A percentile compares a stretch with the other conserved stretches of the same genome.
Evolutionary conservation across 1,140 invertebrate genomes (phyloP).

Genomic region (Apis mellifera): Amel_HAv3.1 CM009931.2:8628001-8628500

Average conservation of each 20-base stretch:
- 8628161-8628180: not conserved
- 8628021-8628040: too few relatives aligned
- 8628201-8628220: not conserved
- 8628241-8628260: conserved; percentile 45
- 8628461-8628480: not conserved
- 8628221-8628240: conserved; percentile 17
- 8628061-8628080: too few relatives aligned
- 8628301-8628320: conserved; percentile 26
- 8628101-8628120: too few relatives aligned
- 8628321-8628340: conserved; percentile 38
- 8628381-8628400: conserved; percentile 52
- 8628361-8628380: conserved; percentile 58
- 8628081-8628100: too few relatives aligned
- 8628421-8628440: conserved; percentile 6
- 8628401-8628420: not conserved
- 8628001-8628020: too few relatives aligned
- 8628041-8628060: too few relatives aligned
- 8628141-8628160: not conserved
- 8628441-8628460: conserved; percentile 7
- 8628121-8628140: too few relatives aligned
- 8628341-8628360: conserved; percentile 56
- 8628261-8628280: not conserved
- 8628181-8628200: conserved; percentile 12
- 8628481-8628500: not conserved
- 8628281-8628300: conserved; percentile 1